Conservation (phyloP, 2,113 vertebrate species). For the Pelodiscus sinensis region DNA sequence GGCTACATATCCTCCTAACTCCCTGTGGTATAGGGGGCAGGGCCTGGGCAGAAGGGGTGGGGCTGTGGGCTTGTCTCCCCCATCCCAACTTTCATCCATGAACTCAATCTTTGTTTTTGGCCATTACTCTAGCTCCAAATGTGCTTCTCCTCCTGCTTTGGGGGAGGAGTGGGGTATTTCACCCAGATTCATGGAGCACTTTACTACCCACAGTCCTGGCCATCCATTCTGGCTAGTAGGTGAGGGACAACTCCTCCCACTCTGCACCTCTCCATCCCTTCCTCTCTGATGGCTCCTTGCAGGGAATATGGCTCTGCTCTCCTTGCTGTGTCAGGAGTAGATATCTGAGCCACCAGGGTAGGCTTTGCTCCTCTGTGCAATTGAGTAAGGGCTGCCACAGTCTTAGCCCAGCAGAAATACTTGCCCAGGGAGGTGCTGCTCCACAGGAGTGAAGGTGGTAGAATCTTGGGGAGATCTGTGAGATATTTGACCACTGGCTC, state of each 20-base stretch:
- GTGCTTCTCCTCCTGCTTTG: not conserved
- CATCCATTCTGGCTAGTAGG: not conserved
- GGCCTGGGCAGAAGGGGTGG: no score
- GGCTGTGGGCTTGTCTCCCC: no score
- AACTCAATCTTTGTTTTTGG: not conserved
- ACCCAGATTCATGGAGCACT: not conserved
- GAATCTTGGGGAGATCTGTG: not conserved
- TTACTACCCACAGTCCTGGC: not conserved
- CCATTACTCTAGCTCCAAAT: not conserved
- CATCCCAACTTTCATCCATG: no score
- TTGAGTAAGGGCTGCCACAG: not conserved
- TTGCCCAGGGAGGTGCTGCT: not conserved
- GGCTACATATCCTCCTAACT: no score
- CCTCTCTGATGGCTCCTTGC: not conserved
- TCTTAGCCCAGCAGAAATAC: no score
- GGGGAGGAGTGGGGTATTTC: not conserved
- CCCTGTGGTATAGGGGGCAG: no score
- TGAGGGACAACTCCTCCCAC: not conserved
- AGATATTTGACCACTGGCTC: not conserved
- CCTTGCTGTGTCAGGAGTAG: not conserved
- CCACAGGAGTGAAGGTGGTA: fast-evolving
- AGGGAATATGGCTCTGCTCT: not conserved
- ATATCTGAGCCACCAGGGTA: not conserved
- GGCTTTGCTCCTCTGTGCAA: not conserved
- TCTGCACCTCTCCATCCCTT: not conserved